phyloP scores from a whole-genome alignment of 2,888 invertebrate species.

The Lycaena phlaeas region DNA sequence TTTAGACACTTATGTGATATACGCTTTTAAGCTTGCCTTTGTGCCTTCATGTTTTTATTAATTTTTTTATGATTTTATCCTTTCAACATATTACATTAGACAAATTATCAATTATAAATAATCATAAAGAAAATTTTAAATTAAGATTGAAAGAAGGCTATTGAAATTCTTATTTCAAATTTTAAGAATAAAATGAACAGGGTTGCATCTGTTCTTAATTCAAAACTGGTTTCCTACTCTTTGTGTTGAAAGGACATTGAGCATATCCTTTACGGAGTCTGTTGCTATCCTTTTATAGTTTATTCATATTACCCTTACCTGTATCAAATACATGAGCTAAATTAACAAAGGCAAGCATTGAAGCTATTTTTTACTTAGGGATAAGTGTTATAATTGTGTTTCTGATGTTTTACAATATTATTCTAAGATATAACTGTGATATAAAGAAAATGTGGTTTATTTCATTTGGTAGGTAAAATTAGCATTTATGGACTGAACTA shows the following conservation, averaged over 20 bases:
- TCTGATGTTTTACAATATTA: constrained; percentile 17
- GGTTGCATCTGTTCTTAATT: not conserved
- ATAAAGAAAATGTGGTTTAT: no score
- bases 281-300: not conserved
- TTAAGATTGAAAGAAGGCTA: not conserved
- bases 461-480: no score
- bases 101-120: no score
- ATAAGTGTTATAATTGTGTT: constrained; percentile 34
- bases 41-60: constrained; percentile 26
- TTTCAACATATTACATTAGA: no score
- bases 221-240: not conserved
- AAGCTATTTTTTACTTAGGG: constrained; percentile 25
- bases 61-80: no score
- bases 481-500: no score
- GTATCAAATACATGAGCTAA: not conserved
- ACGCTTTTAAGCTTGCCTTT: constrained; percentile 25
- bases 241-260: not conserved
- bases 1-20: constrained; percentile 21
- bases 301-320: not conserved
- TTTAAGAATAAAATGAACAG: not conserved
- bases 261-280: not conserved
- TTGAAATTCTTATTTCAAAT: not conserved
- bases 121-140: no score
- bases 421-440: constrained; percentile 16
- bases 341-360: constrained; percentile 18